Percentiles rank a stretch among this genome's conserved stretches.
Evolutionary conservation across 2,113 vertebrate genomes (phyloP).

Genomic region (Ciconia maguari): DNA sequence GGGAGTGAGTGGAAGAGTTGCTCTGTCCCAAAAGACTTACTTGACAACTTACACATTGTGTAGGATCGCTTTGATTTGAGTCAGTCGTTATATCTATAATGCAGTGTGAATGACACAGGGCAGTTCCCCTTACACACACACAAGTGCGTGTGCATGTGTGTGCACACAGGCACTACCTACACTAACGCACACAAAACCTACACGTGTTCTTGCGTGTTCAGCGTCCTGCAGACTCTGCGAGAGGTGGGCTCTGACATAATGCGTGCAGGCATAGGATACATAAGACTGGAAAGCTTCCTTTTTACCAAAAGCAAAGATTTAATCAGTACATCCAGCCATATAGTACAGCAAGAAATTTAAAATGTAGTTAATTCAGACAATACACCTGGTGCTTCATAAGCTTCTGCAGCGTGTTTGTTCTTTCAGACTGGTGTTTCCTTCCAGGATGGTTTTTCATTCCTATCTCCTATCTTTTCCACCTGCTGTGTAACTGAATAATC

Average conservation of each 20-base stretch:
- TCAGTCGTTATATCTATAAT: rapidly evolving
- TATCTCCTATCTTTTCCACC: not conserved
- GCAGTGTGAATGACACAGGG: rapidly evolving
- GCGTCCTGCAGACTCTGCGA: rapidly evolving
- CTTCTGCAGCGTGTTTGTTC: not conserved
- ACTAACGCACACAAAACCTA: too few relatives aligned
- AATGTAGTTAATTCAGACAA: not conserved
- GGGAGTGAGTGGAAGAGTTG: not conserved
- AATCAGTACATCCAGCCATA: not conserved
- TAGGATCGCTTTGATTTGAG: not conserved
- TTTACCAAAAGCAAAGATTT: not conserved
- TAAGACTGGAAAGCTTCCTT: not conserved
- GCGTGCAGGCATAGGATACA: rapidly evolving
- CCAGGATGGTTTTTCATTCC: not conserved
- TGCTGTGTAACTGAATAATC: not conserved
- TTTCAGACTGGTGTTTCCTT: not conserved
- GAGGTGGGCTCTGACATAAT: not conserved
- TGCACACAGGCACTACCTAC: too few relatives aligned
- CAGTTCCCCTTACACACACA: not conserved
- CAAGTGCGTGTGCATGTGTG: rapidly evolving
- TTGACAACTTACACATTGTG: not conserved
- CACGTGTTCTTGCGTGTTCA: rapidly evolving
- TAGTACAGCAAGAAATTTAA: not conserved
- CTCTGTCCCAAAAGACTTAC: not conserved
- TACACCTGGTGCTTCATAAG: not conserved